Conservation (phyloP, 2,888 invertebrate genomes). For the Lasioglossum oenotherae region DNA sequence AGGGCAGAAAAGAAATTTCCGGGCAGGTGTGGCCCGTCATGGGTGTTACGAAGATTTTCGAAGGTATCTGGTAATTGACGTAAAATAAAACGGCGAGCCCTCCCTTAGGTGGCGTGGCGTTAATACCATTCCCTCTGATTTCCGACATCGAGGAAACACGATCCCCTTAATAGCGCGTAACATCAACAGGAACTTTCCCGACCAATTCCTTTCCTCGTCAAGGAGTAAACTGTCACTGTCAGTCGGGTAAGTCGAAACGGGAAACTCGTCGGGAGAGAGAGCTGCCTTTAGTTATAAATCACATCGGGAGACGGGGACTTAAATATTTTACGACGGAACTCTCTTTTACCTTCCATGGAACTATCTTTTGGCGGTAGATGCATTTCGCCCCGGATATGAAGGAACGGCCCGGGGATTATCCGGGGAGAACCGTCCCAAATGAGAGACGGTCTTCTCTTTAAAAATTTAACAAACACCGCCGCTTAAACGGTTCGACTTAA, state of each 20-base stretch:
- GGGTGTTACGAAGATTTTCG: slow-evolving; percentile 34
- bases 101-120: slow-evolving; percentile 62
- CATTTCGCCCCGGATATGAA: background rate
- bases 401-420: background rate
- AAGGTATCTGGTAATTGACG: slow-evolving; percentile 45
- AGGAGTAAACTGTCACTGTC: slow-evolving; percentile 64
- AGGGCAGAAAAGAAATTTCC: slow-evolving; percentile 2
- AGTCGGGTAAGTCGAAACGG: slow-evolving; percentile 42
- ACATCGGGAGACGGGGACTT: slow-evolving; percentile 45
- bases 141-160: slow-evolving; percentile 78
- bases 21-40: background rate
- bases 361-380: slow-evolving; percentile 33
- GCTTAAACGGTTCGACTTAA: slow-evolving; percentile 23
- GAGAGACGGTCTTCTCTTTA: slow-evolving; percentile 17
- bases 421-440: background rate
- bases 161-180: slow-evolving; percentile 81
- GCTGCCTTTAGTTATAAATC: slow-evolving; percentile 62
- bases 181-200: slow-evolving; percentile 74
- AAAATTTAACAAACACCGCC: slow-evolving; percentile 30
- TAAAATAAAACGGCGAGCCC: slow-evolving; percentile 56
- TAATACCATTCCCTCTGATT: slow-evolving; percentile 76
- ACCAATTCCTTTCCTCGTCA: slow-evolving; percentile 64
- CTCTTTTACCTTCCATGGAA: slow-evolving; percentile 36
- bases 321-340: slow-evolving; percentile 56
- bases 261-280: slow-evolving; percentile 32